Conservation (phyloP, 2,113 vertebrate species). For the Turdus rufiventris region DNA sequence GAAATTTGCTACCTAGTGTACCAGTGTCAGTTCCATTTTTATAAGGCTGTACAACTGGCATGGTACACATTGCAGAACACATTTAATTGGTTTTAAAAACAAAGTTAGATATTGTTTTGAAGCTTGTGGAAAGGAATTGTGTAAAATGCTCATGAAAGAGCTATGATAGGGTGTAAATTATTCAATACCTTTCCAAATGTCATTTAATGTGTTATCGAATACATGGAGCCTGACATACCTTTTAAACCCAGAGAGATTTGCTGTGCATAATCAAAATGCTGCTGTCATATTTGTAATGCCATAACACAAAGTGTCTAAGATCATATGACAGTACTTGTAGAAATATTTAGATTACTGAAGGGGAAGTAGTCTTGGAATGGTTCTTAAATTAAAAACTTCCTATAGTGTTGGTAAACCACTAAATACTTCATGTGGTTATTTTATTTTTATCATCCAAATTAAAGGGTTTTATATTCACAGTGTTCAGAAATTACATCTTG, state of each 20-base stretch:
- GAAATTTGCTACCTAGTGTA: not conserved
- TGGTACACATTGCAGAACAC: not conserved
- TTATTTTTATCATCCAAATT: not conserved
- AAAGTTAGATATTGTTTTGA: conserved; percentile 21
- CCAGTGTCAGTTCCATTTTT: not conserved
- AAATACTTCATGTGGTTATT: not conserved
- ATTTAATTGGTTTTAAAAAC: not conserved
- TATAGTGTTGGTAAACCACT: not conserved
- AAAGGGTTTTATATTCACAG: not conserved
- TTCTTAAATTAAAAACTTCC: conserved; percentile 25
- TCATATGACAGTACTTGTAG: conserved; percentile 45
- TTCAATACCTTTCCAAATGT: conserved; percentile 27
- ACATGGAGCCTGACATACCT: conserved; percentile 36
- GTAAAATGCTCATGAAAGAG: not conserved
- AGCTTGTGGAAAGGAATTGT: not conserved
- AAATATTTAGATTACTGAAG: conserved; percentile 43
- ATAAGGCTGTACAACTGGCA: not conserved
- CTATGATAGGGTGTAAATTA: conserved; percentile 33
- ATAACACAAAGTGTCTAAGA: conserved; percentile 5
- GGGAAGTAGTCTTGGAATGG: not conserved
- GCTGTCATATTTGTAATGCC: conserved; percentile 54
- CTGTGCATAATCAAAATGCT: conserved; percentile 18
- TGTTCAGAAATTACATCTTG: not conserved
- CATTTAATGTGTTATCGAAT: conserved; percentile 33
- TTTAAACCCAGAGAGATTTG: conserved; percentile 42